These are phyloP conservation scores for Enteromius unitaeniatus DNA, from an alignment of 2,797 vertebrate species.

Conservation along the genomic window DNA sequence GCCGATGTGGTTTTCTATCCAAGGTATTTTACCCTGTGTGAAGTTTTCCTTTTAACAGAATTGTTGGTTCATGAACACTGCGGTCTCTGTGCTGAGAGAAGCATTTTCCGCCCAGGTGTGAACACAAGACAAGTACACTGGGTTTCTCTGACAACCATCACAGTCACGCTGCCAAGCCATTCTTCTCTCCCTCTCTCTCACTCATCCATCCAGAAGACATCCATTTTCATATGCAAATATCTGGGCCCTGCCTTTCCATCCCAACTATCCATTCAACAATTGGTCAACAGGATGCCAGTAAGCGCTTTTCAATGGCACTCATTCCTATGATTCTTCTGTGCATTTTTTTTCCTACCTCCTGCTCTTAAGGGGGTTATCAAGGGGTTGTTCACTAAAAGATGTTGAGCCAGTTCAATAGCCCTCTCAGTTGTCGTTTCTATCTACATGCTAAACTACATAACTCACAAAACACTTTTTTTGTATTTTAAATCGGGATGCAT, in stretches of 20 bases:
- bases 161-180: background rate
- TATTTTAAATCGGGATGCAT: background rate
- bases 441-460: background rate
- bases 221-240: conserved; percentile 37
- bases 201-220: background rate
- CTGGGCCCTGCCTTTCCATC: background rate
- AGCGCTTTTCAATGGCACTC: background rate
- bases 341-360: background rate
- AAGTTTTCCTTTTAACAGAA: conserved; percentile 8
- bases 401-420: background rate
- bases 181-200: background rate
- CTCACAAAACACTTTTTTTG: background rate
- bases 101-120: conserved; percentile 42
- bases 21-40: background rate
- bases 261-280: conserved; percentile 8
- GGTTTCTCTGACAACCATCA: conserved; percentile 16
- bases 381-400: background rate
- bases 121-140: conserved; percentile 10
- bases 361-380: background rate
- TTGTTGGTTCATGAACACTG: background rate
- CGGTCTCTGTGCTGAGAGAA: background rate
- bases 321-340: background rate
- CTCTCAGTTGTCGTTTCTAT: background rate
- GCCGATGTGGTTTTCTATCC: background rate
- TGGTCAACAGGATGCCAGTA: conserved; percentile 15